phyloP scores from a whole-genome alignment of 2,797 vertebrate genomes.

The Pangasius macronema region DNA sequence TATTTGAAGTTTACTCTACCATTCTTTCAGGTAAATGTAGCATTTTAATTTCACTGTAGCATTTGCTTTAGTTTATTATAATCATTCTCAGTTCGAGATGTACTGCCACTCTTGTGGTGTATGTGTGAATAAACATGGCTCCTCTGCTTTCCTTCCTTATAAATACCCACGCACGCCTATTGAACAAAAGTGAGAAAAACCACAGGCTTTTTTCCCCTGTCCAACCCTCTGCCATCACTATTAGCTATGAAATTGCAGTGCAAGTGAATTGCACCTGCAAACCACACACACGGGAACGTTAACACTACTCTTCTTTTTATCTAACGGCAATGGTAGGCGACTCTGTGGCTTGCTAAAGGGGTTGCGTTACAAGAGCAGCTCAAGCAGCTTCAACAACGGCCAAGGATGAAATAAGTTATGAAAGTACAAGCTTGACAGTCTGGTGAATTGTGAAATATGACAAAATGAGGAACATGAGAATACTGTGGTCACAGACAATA shows the following conservation, averaged over 20 bases:
- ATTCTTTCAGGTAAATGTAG: background rate
- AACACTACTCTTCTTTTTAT: background rate
- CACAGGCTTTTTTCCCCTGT: background rate
- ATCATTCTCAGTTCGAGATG: background rate
- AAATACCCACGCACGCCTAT: background rate
- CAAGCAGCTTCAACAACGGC: background rate
- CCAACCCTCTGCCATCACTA: too few relatives aligned
- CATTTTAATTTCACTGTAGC: background rate
- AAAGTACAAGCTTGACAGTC: background rate
- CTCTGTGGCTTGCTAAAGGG: background rate
- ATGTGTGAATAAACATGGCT: background rate
- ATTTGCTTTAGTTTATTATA: too few relatives aligned
- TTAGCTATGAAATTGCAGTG: background rate
- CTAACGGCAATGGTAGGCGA: background rate
- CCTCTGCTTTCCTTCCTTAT: background rate
- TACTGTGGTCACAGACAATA: background rate
- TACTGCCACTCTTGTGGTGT: background rate
- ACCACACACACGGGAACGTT: background rate
- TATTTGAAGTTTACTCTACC: background rate
- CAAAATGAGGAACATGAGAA: background rate
- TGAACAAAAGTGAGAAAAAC: conserved; percentile 3
- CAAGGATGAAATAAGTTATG: background rate
- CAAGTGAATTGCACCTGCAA: background rate
- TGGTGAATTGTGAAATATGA: background rate
- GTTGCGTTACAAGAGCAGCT: background rate